Conservation (phyloP, 2,797 vertebrate genomes). For the Otus scops region DNA sequence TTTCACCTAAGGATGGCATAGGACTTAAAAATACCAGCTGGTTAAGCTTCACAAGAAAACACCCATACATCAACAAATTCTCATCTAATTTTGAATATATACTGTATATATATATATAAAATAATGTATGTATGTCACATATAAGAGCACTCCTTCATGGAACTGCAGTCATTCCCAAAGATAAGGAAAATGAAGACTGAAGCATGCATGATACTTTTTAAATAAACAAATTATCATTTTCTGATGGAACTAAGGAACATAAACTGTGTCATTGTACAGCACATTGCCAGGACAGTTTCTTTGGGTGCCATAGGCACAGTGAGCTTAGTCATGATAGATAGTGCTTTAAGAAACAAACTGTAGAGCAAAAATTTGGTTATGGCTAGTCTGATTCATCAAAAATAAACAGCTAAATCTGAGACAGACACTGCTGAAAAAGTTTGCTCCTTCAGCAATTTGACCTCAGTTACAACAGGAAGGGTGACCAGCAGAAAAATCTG, state of each 20-base stretch:
- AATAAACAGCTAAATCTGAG: neutral
- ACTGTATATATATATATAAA: no score
- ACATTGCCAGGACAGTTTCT: neutral
- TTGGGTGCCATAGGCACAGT: neutral
- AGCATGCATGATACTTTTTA: neutral
- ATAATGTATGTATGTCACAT: no score
- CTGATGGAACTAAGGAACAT: neutral
- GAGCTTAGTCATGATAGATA: neutral
- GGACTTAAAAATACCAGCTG: neutral
- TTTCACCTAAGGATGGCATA: neutral
- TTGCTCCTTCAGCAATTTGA: neutral
- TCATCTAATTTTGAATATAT: neutral
- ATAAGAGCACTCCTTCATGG: neutral
- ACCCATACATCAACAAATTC: neutral
- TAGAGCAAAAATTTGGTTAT: neutral
- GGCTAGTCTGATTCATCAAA: neutral
- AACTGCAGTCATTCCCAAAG: neutral
- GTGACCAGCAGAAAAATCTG: neutral
- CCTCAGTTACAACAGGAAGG: neutral
- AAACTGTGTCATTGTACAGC: neutral
- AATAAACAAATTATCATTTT: neutral
- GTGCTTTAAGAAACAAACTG: neutral
- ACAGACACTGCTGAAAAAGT: neutral
- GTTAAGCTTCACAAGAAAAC: neutral
- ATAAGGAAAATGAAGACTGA: neutral